Base-by-base conservation (phyloP, 2,888 invertebrate genomes). In the Lasioglossum lativentre region DNA sequence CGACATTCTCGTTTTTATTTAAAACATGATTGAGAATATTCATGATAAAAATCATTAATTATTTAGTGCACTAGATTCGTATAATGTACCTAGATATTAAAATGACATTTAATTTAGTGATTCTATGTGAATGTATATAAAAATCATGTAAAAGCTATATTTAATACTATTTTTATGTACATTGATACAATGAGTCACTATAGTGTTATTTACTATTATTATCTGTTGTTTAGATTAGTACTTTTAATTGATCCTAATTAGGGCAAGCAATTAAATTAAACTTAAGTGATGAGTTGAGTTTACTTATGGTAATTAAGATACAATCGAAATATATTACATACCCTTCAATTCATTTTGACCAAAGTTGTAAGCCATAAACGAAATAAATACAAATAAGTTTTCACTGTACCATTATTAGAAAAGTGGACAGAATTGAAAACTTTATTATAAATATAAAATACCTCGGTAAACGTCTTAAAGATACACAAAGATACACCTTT, bases 391-490 rank as follows among this genome's bases (percentile, higher is more conserved):
- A n/a, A 68, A 78, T 85, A 87, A 82, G 78, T 74, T 88, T 83
- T 74, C 52, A 68, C 80, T 83, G 56, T 80, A 45, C 81, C 66
- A 82, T 82, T 73, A 45, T 80, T 77, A 75, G n/a, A 82, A 87
- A 80, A 78, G 14, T 80, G 82, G 68, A 56, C 42, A 77, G 77
- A 79, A 80, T 82, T 80, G 78, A 80, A 80, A 83, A 80, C 79
- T 66, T 66, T 80, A 82, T 45, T 87, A 86, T 86, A 88, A 83
- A 89, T 89, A 80, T 85, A 78, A 87, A 90, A 90, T 91, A 91
- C 90, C 90, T 91, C 89, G 85, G 80, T 82, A 81, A 88, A 82
- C 63, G 66, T 84, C 45, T 59, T 86, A 75, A 75, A 72, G 40
- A 47, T 70, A 78, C 45, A 27, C 70, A 47, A 59, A 82, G 40